Evolutionary conservation across 1,140 invertebrate genomes (phyloP), one percentile per base, ranked within the genome.

Genomic region (Zaprionus davidi): DNA sequence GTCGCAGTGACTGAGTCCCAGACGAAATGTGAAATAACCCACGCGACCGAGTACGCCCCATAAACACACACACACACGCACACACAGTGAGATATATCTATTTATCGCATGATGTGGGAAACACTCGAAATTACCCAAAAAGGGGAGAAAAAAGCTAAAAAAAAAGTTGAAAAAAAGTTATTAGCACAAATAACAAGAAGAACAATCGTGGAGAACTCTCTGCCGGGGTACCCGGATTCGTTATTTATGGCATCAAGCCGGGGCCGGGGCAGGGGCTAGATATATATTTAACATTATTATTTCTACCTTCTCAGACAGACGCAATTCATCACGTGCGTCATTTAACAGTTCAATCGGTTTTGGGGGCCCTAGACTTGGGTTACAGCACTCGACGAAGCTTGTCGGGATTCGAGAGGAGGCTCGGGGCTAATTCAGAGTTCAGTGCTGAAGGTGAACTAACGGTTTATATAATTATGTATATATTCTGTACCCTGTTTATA

Each of bases 271-370:
- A 51, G 49, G 38, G 71, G 59, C 41, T 60, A 26, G 51, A 49
- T 57, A 17, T 44, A 17, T 85, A 70, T 81, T 83, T 84, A 34
- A 34, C 31, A 84, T 84, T 78, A 74, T 71, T 77, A 78, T 46
- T 46, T 46, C n/a, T 46, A n/a, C 17, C 73, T 58, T 73, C 62
- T 56, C 74, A 38, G 65, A 59, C 78, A 82, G 70, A 73, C 78
- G 71, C 80, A 78, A 83, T 88, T 78, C 78, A 88, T 88, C 85
- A 87, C 81, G 81, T 87, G 84, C 84, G 84, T 87, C 84, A 90
- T 90, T 84, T 84, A 87, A 87, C 81, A 84, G 84, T 87, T 87
- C 85, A 87, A 88, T 81, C 82, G 77, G 66, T 87, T 86, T 63
- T 67, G 20, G 63, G 41, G 46, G 20, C 46, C 17, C 28, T 41